Conservation (phyloP, 2,888 invertebrate species). For the Agriopis leucophaearia region DNA sequence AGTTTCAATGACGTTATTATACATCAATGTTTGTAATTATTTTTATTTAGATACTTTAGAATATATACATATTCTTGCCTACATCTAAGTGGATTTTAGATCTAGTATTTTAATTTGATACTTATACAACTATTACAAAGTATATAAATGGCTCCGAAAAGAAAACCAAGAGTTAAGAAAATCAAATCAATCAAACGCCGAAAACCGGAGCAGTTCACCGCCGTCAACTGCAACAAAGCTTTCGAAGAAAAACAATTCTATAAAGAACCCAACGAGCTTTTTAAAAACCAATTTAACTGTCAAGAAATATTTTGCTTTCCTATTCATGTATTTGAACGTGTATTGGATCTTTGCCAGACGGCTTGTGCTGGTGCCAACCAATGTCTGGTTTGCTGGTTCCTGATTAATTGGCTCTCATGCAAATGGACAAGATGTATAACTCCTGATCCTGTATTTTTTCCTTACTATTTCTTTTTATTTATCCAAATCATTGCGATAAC, state of each 20-base stretch:
- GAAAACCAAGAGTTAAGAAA: slow-evolving; percentile 51
- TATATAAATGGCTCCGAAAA: slow-evolving; percentile 59
- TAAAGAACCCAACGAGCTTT: slow-evolving; percentile 64
- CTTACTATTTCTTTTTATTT: slow-evolving; percentile 77
- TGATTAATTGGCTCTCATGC: slow-evolving; percentile 75
- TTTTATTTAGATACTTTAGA: too few relatives aligned
- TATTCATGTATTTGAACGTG: slow-evolving; percentile 65
- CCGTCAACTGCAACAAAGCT: slow-evolving; percentile 54
- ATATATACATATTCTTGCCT: too few relatives aligned
- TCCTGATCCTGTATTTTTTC: slow-evolving; percentile 73
- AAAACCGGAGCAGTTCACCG: slow-evolving; percentile 44
- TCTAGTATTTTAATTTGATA: too few relatives aligned
- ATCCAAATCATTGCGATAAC: slow-evolving; percentile 72
- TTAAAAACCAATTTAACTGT: slow-evolving; percentile 60
- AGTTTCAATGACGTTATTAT: too few relatives aligned
- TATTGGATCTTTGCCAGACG: slow-evolving; percentile 69
- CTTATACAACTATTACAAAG: background rate
- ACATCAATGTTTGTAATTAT: too few relatives aligned
- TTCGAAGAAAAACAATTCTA: slow-evolving; percentile 64
- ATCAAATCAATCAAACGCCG: too few relatives aligned
- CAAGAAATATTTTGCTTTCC: slow-evolving; percentile 79
- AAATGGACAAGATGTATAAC: slow-evolving; percentile 70
- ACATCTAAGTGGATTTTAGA: too few relatives aligned
- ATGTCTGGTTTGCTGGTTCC: slow-evolving; percentile 74
- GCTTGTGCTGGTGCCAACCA: slow-evolving; percentile 73